Conservation (phyloP, 2,888 invertebrate genomes). For the Antheraea assamensis region DNA sequence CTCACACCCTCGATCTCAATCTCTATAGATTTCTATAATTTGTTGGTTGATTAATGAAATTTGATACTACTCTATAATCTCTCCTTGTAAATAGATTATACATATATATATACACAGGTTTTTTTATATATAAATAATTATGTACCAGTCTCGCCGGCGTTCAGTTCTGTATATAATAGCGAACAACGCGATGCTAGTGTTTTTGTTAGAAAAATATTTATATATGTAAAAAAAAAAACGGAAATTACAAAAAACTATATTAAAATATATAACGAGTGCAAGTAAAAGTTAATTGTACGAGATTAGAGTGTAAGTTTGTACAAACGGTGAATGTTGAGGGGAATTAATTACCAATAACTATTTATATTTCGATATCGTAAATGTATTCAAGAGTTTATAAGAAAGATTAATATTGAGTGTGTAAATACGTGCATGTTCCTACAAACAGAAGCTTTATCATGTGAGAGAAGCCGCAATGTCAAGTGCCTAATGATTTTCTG, state of each 20-base stretch:
- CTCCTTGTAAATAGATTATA: conserved; percentile 1
- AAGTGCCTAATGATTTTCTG: not conserved
- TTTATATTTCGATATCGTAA: not conserved
- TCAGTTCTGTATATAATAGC: conserved; percentile 27
- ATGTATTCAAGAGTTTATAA: not conserved
- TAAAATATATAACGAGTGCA: conserved; percentile 53
- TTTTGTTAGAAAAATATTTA: conserved; percentile 39
- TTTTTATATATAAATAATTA: not conserved
- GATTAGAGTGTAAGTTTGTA: conserved; percentile 18
- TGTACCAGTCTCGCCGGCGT: conserved; percentile 16
- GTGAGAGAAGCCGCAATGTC: not conserved
- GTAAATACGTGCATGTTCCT: not conserved
- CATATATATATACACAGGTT: not conserved
- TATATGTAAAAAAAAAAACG: conserved; percentile 44
- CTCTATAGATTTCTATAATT: conserved; percentile 2
- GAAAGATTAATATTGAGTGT: not conserved
- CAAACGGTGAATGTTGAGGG: not conserved
- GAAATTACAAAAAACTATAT: conserved; percentile 27
- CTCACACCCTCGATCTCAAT: conserved; percentile 2
- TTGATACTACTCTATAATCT: conserved; percentile 4
- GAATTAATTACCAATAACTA: not conserved
- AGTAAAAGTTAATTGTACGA: conserved; percentile 58
- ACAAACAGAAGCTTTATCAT: not conserved
- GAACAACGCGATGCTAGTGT: conserved; percentile 35
- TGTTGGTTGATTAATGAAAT: conserved; percentile 3